Conservation (phyloP, 2,888 invertebrate genomes). For the Podotricha telesiphe region DNA sequence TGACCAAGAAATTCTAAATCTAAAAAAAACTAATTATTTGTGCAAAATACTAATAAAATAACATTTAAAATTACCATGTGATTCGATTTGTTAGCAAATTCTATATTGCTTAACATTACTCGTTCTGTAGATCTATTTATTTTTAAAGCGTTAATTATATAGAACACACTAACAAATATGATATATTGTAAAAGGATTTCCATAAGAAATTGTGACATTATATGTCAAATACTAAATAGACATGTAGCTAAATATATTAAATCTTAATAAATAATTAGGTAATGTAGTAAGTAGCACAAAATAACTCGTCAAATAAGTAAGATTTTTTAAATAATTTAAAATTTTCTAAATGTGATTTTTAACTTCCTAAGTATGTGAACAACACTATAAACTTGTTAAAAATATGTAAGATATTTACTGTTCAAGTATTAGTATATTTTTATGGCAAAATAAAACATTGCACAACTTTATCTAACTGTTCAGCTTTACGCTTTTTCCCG, state of each 20-base stretch:
- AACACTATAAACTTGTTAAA: no score
- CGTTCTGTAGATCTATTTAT: not conserved
- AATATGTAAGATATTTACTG: no score
- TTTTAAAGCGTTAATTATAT: not conserved
- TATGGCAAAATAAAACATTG: no score
- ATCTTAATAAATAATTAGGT: not conserved
- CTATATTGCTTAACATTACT: not conserved
- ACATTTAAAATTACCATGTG: not conserved
- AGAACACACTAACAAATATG: not conserved
- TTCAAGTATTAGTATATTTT: no score
- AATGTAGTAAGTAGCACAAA: not conserved
- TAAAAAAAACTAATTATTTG: no score
- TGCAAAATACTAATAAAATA: not conserved
- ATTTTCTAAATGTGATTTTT: no score
- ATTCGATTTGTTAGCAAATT: not conserved
- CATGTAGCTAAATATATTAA: not conserved
- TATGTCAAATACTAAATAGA: not conserved
- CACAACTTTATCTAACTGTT: no score
- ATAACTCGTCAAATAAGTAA: no score
- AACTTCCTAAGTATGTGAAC: no score
- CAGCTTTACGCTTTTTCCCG: no score
- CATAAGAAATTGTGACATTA: not conserved
- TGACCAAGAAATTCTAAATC: no score
- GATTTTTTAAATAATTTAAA: no score
- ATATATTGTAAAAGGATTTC: not conserved